Percentiles rank a stretch among this genome's conserved stretches.
Evolutionary conservation across 2,797 vertebrate genomes (phyloP).

Genomic region (Epinephelus coioides): DNA sequence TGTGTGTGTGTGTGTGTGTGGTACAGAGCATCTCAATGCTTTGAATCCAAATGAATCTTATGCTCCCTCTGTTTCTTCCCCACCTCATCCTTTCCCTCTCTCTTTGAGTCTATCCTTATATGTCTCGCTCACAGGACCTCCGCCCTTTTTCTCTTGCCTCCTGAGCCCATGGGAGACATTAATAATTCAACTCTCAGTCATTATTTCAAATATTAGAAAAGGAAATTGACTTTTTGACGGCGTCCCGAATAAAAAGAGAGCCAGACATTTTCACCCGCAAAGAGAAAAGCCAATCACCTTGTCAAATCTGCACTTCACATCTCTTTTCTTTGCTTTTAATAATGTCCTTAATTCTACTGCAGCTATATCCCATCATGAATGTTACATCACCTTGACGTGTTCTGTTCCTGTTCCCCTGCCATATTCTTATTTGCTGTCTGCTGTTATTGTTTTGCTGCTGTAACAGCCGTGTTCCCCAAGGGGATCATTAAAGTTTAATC

Average conservation of each 20-base stretch:
- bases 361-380: neutral
- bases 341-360: slow-evolving; percentile 10
- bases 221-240: slow-evolving; percentile 74
- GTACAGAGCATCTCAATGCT: slow-evolving; percentile 1
- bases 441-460: slow-evolving; percentile 35
- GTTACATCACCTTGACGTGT: slow-evolving; percentile 16
- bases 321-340: slow-evolving; percentile 32
- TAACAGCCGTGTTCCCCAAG: neutral
- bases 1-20: neutral
- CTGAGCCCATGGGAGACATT: slow-evolving; percentile 60
- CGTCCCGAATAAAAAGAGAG: slow-evolving; percentile 30
- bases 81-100: neutral
- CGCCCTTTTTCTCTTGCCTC: slow-evolving; percentile 21
- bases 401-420: neutral
- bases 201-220: slow-evolving; percentile 80
- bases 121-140: slow-evolving; percentile 24
- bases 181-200: slow-evolving; percentile 74
- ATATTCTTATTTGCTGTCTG: slow-evolving; percentile 10
- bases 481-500: slow-evolving; percentile 28
- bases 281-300: slow-evolving; percentile 52
- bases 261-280: slow-evolving; percentile 28
- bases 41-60: slow-evolving; percentile 13
- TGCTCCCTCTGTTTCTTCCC: neutral
- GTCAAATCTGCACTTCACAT: slow-evolving; percentile 52
- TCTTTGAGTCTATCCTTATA: slow-evolving; percentile 4